Evolutionary conservation across 2,888 invertebrate species (phyloP).

Genomic region (Cataglyphis rosenhaueri): DNA sequence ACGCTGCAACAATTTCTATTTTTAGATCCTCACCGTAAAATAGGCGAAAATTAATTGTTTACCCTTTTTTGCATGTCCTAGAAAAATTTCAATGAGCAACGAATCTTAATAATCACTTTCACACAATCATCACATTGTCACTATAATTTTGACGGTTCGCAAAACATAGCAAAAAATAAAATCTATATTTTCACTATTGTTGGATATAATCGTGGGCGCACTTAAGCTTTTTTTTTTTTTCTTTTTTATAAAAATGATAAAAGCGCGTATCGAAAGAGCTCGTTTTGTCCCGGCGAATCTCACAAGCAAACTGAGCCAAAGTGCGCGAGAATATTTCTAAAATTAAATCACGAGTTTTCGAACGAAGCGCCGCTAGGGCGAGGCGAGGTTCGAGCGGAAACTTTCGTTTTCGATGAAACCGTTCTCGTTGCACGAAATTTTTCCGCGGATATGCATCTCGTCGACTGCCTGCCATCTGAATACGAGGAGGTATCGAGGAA

Average conservation of each 20-base stretch:
- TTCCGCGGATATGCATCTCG: constrained; percentile 16
- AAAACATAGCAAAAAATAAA: neutral
- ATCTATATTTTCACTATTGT: neutral
- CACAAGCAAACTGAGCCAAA: constrained; percentile 67
- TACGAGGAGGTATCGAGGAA: neutral
- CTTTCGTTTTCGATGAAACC: constrained; percentile 69
- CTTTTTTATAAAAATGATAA: neutral
- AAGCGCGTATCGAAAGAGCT: constrained; percentile 17
- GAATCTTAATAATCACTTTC: neutral
- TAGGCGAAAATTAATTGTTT: constrained; percentile 2
- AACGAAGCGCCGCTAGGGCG: constrained; percentile 71
- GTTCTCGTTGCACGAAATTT: constrained; percentile 28
- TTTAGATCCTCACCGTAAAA: constrained; percentile 10
- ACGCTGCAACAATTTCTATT: constrained; percentile 26
- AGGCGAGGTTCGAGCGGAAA: constrained; percentile 57
- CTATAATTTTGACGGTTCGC: neutral
- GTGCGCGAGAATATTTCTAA: constrained; percentile 76
- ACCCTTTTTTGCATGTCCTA: neutral
- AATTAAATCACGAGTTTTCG: constrained; percentile 78
- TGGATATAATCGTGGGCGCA: neutral
- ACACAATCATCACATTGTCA: neutral
- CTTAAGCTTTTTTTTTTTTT: neutral
- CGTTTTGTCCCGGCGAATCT: constrained; percentile 60
- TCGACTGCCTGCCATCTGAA: neutral
- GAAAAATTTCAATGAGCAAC: neutral